Evolutionary conservation across 2,113 vertebrate genomes (phyloP).

Genomic region (Passer domesticus): DNA sequence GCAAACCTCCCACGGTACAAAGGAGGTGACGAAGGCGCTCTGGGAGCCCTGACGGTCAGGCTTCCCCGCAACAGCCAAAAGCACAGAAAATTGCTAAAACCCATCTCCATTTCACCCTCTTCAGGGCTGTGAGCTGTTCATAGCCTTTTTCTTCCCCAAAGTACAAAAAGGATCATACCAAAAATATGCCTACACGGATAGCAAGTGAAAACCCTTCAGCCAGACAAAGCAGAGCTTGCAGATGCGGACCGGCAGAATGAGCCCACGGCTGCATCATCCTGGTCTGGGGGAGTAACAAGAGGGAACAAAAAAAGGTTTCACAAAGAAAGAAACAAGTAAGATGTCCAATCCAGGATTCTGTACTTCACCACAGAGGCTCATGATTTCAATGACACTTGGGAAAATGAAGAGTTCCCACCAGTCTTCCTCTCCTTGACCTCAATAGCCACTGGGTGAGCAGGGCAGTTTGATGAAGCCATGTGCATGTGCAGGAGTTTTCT

Average conservation of each 20-base stretch:
- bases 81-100: slow-evolving; percentile 24
- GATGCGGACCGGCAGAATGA: background rate
- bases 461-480: background rate
- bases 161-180: background rate
- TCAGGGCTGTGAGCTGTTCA: background rate
- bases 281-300: background rate
- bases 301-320: background rate
- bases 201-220: background rate
- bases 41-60: slow-evolving; percentile 16
- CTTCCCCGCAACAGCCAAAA: background rate
- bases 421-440: background rate
- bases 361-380: background rate
- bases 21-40: background rate
- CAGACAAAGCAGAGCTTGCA: background rate
- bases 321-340: background rate
- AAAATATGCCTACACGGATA: background rate
- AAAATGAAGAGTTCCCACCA: background rate
- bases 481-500: background rate
- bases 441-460: background rate
- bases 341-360: background rate
- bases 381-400: background rate
- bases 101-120: slow-evolving; percentile 37
- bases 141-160: background rate
- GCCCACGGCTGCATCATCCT: background rate
- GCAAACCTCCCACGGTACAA: slow-evolving; percentile 43